Conservation (phyloP, 2,888 invertebrate genomes). For the Tridacna crocea region DNA sequence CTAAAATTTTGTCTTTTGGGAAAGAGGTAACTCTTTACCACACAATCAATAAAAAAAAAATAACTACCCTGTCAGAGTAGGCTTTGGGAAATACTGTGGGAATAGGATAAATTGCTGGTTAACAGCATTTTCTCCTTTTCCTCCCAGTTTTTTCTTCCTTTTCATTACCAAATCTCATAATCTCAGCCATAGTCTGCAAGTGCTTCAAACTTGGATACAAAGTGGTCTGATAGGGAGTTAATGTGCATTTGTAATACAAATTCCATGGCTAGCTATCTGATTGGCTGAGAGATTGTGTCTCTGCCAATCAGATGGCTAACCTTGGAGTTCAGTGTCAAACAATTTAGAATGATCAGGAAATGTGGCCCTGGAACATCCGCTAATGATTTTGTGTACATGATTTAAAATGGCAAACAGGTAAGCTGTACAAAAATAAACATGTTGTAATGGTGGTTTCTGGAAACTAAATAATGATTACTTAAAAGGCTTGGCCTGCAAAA, state of each 20-base stretch:
- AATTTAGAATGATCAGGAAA: no score
- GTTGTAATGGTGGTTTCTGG: no score
- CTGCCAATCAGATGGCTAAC: no score
- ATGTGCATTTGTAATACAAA: background rate
- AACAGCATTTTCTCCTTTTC: background rate
- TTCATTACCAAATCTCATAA: background rate
- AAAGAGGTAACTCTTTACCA: conserved; percentile 7
- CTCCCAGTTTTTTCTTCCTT: background rate
- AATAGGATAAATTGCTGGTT: background rate
- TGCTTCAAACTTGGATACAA: background rate
- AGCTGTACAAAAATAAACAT: no score
- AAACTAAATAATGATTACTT: no score
- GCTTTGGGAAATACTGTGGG: background rate
- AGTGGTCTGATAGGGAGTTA: background rate
- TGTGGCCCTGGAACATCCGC: no score
- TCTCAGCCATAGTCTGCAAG: background rate
- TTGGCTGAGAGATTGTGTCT: no score
- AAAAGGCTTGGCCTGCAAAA: no score
- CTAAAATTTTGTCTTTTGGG: no score
- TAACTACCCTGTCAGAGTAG: background rate
- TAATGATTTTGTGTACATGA: no score
- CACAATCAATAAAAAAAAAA: background rate
- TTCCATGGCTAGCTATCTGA: background rate
- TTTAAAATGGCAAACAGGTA: no score
- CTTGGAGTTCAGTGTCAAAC: no score